phyloP scores from a whole-genome alignment of 2,113 vertebrate genomes.

The Sceloporus tristichus region DNA sequence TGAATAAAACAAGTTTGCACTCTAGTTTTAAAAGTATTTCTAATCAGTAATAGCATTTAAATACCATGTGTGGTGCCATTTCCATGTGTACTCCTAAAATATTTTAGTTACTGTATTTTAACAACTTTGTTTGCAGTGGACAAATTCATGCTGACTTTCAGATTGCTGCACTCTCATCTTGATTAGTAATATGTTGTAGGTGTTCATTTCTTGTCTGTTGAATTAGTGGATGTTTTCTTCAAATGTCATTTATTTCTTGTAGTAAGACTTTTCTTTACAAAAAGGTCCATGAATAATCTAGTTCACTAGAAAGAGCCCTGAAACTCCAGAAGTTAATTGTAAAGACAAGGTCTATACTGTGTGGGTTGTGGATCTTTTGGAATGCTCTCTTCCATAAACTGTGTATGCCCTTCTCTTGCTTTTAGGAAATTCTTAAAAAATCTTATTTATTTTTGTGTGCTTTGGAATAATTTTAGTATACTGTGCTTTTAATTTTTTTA shows the following conservation, averaged over 20 bases:
- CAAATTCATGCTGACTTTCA: not conserved
- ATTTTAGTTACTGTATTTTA: not conserved
- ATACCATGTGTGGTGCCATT: not conserved
- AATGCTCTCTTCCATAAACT: not conserved
- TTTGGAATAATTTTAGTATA: not conserved
- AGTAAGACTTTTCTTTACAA: not conserved
- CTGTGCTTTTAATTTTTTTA: not conserved
- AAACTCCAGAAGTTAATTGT: not conserved
- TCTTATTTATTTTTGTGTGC: not conserved
- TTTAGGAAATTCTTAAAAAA: not conserved
- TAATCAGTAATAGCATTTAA: not conserved
- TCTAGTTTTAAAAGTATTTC: not conserved
- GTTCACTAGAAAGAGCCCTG: not conserved
- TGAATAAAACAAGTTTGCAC: not conserved
- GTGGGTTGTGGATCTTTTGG: not conserved
- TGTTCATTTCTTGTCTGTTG: not conserved
- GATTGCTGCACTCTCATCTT: not conserved
- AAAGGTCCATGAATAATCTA: not conserved
- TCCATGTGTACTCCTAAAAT: not conserved
- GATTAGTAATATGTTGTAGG: not conserved
- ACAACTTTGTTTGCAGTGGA: not conserved
- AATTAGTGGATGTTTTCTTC: not conserved
- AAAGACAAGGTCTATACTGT: not conserved
- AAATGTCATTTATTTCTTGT: not conserved
- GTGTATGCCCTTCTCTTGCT: not conserved